Evolutionary conservation across 1,140 invertebrate species (phyloP), one percentile per base, ranked within the genome.

Genomic region (Tetramorium alpestre): DNA sequence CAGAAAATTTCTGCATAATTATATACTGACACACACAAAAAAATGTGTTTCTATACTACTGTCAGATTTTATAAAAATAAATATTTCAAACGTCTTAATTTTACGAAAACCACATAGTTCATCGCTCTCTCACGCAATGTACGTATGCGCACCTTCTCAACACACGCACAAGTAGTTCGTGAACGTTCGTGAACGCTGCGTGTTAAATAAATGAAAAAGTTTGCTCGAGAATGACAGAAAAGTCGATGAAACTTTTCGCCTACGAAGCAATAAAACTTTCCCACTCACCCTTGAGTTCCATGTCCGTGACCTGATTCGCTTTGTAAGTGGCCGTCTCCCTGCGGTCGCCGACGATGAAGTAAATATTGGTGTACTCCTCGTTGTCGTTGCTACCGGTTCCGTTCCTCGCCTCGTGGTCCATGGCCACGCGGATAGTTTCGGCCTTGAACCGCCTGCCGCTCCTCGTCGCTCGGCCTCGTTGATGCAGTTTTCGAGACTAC

Each of bases 321-420:
- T 94, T 93, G 87, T 96, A 96, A 88, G 94, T 95, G 91, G 95
- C 95, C 87, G 93, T 94, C 88, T 96, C 96, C 85, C 92, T 95
- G 89, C 96, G 95, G 93, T 95, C 94, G 85, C 96, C 96, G 92
- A 96, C 95, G 90, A 94, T 94, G 90, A 96, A 96, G 90, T 95
- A 94, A 78, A 96, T 93, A 78, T 93, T 94, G 38, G 91, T 93
- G 88, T 90, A 93, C 58, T 95, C 94, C 77, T 95, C 93, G 77
- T 94, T 90, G 84, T 89, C 75, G 84, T 87, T 90, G 75, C 82
- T 88, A 70, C 88, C 91, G 78, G 93, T 95, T 87, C 94, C 94
- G 91, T 95, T 95, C 87, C 92, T 95, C 86, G 91, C 87, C 87
- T 93, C 93, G 90, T 93, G 92, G 89, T 95, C 95, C 95, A 95